Evolutionary conservation across 2,888 invertebrate species (phyloP), one percentile per base, ranked within the genome.

Genomic region (Portevinia maculata): DNA sequence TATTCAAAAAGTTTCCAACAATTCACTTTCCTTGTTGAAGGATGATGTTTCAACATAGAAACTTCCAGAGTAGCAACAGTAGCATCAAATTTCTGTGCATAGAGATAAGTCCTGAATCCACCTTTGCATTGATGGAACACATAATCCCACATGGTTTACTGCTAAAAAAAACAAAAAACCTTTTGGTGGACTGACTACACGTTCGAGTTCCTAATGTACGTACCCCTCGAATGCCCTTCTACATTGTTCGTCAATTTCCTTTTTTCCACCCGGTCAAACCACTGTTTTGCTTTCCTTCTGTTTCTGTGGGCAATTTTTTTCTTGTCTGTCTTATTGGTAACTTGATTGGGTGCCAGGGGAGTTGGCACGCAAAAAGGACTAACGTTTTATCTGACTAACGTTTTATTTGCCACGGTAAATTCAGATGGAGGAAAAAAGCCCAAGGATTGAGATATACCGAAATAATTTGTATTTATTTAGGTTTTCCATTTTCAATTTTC

Each of bases 1-100:
- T 71, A 71, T 71, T 71, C 60, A 71, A 71, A 62, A 64, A 73
- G 55, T 73, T 73, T 62, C 46, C 17, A 62, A 71, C 62, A 53
- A 71, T 44, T 62, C 46, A 15, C 32, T 50, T 48, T 57, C 37
- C 52, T 41, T 59, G 48, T 50, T 67, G 59, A 59, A 50, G 59
- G 48, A 70, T 70, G 50, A 59, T 59, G 70, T 50, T 57, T 57
- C 48, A 69, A 39, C 39, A 7, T 7, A 15, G 4, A 19, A 17
- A 11, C 39, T n/a, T 4, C 1, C 13, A 69, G 37, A 46, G 60
- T 17, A 24, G 19, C 17, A 53, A 19, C n/a, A 65, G 52, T 24
- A 8, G 60, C n/a, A 53, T 50, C 39, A 30, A 50, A 19, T 1
- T 34, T 17, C 15, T 37, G 13, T 50, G n/a, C n/a, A n/a, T n/a